Base-by-base conservation (phyloP, 2,797 vertebrate genomes). In the Acanthurus leucopareius region DNA sequence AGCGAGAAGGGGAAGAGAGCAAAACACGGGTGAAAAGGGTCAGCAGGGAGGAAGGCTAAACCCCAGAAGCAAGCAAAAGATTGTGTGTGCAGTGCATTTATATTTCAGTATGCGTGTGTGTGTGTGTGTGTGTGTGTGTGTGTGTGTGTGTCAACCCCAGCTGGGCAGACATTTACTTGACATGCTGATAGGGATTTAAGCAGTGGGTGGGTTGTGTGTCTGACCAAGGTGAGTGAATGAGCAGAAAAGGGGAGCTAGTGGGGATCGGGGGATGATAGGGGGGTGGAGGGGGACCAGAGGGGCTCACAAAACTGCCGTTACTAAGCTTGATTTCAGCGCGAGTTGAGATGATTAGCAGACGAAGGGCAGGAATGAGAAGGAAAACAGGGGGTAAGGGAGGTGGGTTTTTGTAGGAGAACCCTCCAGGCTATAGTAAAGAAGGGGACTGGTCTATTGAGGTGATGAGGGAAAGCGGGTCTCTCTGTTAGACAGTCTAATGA, bases 131-230 rank as follows among this genome's bases (percentile, higher is more conserved):
- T 68, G 74, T 66, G 80, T 48, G 77, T 59, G 59, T 66, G 72
- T 52, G 78, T 75, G 75, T 87, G 89, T 90, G 86, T 93, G 91
- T 94, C 91, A 92, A 89, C 94, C 93, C 95, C 95, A 96, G 92
- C 95, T 95, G 95, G 91, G 95, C 90, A 94, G 95, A 95, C 95
- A 96, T 96, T 96, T 95, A 95, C 94, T 95, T 95, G 95, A 95
- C 95, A 96, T 94, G 95, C 94, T 95, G 95, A 95, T 96, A 94
- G 94, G 95, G 95, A 95, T 93, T 96, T 95, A 95, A 96, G 94
- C 95, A 91, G 94, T 95, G 94, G 96, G 95, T 94, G 95, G 94
- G 94, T 94, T 89, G 89, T 90, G 92, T 93, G 93, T 92, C 92
- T 89, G 92, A 92, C 92, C 91, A 94, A 93, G 93, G 92, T 93